Evolutionary conservation across 2,797 vertebrate genomes (phyloP).

Genomic region (Tadarida brasiliensis): DNA sequence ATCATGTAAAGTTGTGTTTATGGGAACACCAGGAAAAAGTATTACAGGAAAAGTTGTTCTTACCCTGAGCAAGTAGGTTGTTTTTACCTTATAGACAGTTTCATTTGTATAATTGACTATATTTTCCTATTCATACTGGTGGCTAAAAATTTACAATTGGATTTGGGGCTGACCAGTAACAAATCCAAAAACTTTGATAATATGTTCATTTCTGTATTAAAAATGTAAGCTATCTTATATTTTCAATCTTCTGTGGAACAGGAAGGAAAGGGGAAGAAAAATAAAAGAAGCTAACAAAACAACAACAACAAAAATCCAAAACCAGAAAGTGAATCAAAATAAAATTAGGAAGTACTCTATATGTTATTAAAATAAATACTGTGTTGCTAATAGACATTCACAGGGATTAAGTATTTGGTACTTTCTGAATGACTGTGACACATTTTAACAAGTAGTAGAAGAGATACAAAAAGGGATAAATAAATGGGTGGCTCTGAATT

Average conservation of each 20-base stretch:
- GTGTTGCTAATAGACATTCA: background rate
- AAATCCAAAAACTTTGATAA: slow-evolving; percentile 37
- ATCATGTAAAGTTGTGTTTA: slow-evolving; percentile 24
- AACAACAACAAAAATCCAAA: background rate
- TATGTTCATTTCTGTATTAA: slow-evolving; percentile 40
- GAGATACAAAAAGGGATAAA: slow-evolving; percentile 4
- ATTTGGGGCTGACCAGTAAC: background rate
- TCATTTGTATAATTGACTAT: slow-evolving; percentile 40
- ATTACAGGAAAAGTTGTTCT: background rate
- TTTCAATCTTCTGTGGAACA: slow-evolving; percentile 54
- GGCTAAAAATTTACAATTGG: slow-evolving; percentile 18
- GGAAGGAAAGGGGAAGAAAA: slow-evolving; percentile 11
- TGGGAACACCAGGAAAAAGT: background rate
- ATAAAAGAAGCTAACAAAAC: background rate
- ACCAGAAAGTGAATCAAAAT: slow-evolving; percentile 48
- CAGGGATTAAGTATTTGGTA: slow-evolving; percentile 8
- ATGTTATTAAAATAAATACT: slow-evolving; percentile 46
- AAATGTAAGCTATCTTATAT: slow-evolving; percentile 43
- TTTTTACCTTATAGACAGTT: slow-evolving; percentile 33
- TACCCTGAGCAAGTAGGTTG: slow-evolving; percentile 16
- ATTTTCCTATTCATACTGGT: slow-evolving; percentile 42
- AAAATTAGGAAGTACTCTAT: background rate
- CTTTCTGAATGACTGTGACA: slow-evolving; percentile 60
- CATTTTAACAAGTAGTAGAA: slow-evolving; percentile 62
- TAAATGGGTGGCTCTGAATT: slow-evolving; percentile 17